These are phyloP conservation scores for Drosophila kurseongensis DNA, from an alignment of 1,140 invertebrate genomes.

Conservation along the genomic window DNA sequence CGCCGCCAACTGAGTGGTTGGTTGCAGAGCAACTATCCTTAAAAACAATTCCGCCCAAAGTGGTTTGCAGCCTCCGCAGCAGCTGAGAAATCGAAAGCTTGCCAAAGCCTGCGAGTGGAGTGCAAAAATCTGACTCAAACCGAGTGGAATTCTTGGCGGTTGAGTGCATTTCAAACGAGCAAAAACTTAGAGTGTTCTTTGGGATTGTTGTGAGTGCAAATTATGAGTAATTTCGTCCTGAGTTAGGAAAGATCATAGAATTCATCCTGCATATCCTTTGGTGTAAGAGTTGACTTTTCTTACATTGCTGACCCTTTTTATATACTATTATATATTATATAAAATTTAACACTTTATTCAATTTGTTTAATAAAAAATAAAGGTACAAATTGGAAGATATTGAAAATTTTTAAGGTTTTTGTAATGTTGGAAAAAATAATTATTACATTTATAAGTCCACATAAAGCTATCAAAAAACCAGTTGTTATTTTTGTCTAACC, in stretches of 20 bases:
- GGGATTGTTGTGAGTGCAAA: slow-evolving; percentile 53
- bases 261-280: too few relatives aligned
- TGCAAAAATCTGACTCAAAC: slow-evolving; percentile 31
- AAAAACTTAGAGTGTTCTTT: slow-evolving; percentile 5
- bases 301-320: too few relatives aligned
- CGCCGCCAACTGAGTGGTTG: slow-evolving; percentile 68
- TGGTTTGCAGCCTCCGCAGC: slow-evolving; percentile 67
- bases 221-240: neutral
- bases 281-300: too few relatives aligned
- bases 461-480: too few relatives aligned
- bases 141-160: slow-evolving; percentile 1
- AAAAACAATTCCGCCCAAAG: slow-evolving; percentile 68
- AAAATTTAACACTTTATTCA: too few relatives aligned
- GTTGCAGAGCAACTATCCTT: slow-evolving; percentile 64
- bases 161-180: slow-evolving; percentile 31
- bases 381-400: too few relatives aligned
- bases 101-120: slow-evolving; percentile 41
- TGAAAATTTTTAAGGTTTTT: too few relatives aligned
- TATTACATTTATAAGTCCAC: too few relatives aligned
- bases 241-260: neutral
- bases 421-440: too few relatives aligned
- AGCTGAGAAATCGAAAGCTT: slow-evolving; percentile 42
- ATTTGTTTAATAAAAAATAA: too few relatives aligned
- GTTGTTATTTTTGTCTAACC: too few relatives aligned
- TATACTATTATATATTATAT: too few relatives aligned